A percentile compares a stretch with the other conserved stretches of the same genome.
Evolutionary conservation across 1,140 invertebrate genomes (phyloP).

Genomic region (Sinonovacula constricta): DNA sequence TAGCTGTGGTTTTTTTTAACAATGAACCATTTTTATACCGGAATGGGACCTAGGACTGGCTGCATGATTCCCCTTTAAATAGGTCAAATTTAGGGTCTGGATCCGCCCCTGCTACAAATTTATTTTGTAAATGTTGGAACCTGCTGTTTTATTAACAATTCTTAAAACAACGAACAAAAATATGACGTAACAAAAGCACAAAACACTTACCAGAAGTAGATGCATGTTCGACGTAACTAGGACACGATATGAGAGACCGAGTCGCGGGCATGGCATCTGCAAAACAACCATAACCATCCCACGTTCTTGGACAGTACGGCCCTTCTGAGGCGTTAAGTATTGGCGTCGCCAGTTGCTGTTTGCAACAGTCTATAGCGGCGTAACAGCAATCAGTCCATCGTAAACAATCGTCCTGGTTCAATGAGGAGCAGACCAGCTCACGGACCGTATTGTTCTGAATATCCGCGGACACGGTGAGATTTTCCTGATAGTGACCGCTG

Average conservation of each 20-base stretch:
- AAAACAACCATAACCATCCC: constrained; percentile 67
- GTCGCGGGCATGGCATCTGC: constrained; percentile 44
- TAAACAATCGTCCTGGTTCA: constrained; percentile 48
- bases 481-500: constrained; percentile 14
- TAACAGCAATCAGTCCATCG: constrained; percentile 58
- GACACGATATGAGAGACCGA: constrained; percentile 50
- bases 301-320: constrained; percentile 59
- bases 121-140: too few relatives aligned
- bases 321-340: background rate
- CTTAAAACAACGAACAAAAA: too few relatives aligned
- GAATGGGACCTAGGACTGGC: too few relatives aligned
- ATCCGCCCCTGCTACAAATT: too few relatives aligned
- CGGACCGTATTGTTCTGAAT: constrained; percentile 42
- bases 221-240: constrained; percentile 56
- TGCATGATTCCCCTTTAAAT: too few relatives aligned
- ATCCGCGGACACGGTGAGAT: constrained; percentile 37
- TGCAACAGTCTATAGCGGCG: constrained; percentile 53
- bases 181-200: too few relatives aligned
- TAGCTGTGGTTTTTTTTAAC: too few relatives aligned
- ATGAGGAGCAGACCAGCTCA: constrained; percentile 35
- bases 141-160: too few relatives aligned
- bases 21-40: too few relatives aligned
- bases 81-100: too few relatives aligned
- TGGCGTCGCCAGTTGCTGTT: constrained; percentile 39
- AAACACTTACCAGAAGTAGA: constrained; percentile 41